Conservation (phyloP, 2,888 invertebrate species). For the Synergus japonicus region DNA sequence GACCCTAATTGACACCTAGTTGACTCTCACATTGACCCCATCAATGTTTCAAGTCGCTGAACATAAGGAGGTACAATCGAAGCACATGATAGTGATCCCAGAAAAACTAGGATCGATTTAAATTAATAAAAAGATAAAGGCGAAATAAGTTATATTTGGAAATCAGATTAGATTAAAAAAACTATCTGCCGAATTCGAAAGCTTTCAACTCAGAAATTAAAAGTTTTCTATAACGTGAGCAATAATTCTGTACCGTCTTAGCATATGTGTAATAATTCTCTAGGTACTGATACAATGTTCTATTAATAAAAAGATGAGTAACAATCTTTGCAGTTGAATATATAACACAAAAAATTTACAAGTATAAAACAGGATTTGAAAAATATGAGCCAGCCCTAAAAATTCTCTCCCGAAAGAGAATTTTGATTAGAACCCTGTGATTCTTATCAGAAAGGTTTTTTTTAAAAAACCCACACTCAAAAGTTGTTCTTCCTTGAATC, state of each 20-base stretch:
- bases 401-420: background rate
- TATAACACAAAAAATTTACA: background rate
- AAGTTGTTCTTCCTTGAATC: background rate
- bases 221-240: too few relatives aligned
- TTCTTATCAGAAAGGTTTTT: background rate
- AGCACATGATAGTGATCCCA: background rate
- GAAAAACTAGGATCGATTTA: background rate
- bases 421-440: background rate
- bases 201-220: background rate
- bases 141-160: background rate
- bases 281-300: background rate
- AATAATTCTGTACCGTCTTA: too few relatives aligned
- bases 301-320: background rate
- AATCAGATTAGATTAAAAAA: background rate
- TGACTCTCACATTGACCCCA: conserved; percentile 22
- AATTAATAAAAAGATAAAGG: background rate
- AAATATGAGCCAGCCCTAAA: background rate
- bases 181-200: background rate
- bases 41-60: conserved; percentile 22
- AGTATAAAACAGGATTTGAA: background rate
- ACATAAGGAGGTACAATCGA: background rate
- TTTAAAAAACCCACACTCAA: background rate
- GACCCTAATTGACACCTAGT: conserved; percentile 14
- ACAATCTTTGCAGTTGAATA: background rate
- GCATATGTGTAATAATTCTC: background rate